Percentiles rank a stretch among this genome's conserved stretches.
Evolutionary conservation across 2,797 vertebrate genomes (phyloP).

Genomic region (Arnoldichthys spilopterus): DNA sequence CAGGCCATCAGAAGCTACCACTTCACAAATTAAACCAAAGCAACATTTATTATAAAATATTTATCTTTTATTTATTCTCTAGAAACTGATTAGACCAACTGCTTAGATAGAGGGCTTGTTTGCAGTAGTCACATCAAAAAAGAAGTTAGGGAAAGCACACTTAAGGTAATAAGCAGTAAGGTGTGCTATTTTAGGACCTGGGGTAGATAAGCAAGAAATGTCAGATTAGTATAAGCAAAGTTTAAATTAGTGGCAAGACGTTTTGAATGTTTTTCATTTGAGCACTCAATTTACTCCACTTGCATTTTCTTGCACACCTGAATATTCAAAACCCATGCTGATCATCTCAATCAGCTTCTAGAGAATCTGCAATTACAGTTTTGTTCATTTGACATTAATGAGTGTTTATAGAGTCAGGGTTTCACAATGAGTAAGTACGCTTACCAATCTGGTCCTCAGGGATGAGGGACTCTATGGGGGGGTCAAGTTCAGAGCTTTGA

Average conservation of each 20-base stretch:
- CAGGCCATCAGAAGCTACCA: neutral
- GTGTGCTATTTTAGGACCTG: neutral
- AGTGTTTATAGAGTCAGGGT: neutral
- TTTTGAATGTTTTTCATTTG: neutral
- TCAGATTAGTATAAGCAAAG: neutral
- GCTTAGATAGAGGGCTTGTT: neutral
- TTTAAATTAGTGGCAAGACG: neutral
- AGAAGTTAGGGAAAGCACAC: neutral
- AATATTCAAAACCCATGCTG: too few relatives aligned
- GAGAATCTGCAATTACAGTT: neutral
- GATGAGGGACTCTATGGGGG: constrained; percentile 91
- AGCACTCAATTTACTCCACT: neutral
- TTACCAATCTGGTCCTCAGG: constrained; percentile 91
- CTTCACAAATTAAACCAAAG: neutral
- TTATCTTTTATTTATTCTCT: neutral
- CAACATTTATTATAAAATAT: neutral
- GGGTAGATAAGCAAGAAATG: neutral
- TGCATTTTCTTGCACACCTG: neutral
- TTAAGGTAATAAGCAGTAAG: neutral
- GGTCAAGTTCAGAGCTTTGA: constrained; percentile 94
- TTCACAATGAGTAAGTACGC: constrained; percentile 18
- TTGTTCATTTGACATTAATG: neutral
- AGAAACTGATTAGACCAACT: neutral
- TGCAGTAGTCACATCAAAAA: neutral
- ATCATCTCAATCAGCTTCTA: too few relatives aligned